Evolutionary conservation across 2,888 invertebrate species (phyloP).

Genomic region (Ctena decussata): DNA sequence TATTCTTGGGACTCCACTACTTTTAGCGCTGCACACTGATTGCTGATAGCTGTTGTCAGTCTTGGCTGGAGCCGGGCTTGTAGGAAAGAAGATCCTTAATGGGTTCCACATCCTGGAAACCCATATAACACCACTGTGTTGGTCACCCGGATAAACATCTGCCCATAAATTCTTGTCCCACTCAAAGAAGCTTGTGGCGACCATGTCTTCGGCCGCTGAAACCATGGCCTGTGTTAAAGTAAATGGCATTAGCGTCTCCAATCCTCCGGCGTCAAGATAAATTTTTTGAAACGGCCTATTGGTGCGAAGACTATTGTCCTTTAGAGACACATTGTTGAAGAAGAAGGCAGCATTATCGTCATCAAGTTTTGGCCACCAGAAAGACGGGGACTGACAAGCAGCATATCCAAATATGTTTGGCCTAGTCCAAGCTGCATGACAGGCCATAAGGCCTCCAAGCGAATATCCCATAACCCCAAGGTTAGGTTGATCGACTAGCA

Average conservation of each 20-base stretch:
- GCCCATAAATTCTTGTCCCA: slow-evolving; percentile 41
- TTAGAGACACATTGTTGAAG: slow-evolving; percentile 30
- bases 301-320: not conserved
- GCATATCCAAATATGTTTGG: slow-evolving; percentile 29
- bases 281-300: slow-evolving; percentile 28
- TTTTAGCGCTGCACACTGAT: too few species aligned
- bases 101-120: not conserved
- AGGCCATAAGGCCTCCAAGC: slow-evolving; percentile 41
- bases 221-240: slow-evolving; percentile 21
- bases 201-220: not conserved
- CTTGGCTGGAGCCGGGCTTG: not conserved
- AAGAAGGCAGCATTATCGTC: slow-evolving; percentile 7
- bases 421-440: slow-evolving; percentile 51
- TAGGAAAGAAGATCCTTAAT: not conserved
- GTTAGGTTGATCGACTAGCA: slow-evolving; percentile 3
- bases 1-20: too few species aligned
- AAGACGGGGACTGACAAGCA: slow-evolving; percentile 44
- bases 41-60: too few species aligned
- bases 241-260: not conserved
- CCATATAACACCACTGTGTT: not conserved
- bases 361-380: slow-evolving; percentile 39
- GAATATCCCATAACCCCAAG: slow-evolving; percentile 44
- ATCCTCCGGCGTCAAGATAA: slow-evolving; percentile 38
- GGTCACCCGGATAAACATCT: slow-evolving; percentile 8
- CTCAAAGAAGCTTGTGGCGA: not conserved